Base-by-base conservation (phyloP, 1,140 invertebrate genomes). In the Batillaria attramentaria region DNA sequence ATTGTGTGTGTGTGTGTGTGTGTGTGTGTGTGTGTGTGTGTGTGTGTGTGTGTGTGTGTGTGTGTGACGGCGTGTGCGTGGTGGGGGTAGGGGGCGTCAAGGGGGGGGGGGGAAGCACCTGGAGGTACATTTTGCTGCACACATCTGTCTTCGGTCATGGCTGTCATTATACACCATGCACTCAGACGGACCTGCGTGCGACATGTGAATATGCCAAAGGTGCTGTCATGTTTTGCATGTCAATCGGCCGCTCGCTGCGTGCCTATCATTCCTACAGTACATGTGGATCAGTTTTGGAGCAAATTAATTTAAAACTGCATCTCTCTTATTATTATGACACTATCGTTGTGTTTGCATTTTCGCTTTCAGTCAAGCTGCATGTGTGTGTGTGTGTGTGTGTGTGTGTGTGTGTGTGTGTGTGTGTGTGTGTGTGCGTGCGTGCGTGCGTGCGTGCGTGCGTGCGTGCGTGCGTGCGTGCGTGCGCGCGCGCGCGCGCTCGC, bases 351-450 rank as follows among this genome's bases (percentile, higher is more conserved):
- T 62, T 28, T 62, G 13, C 31, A 18, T 28, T 8, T 28, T n/a
- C 8, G 20, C 57, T 62, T 5, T 62, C 57, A n/a, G 13, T 62
- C 57, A n/a, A 6, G 20, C 57, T 62, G 13, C 31, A 18, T 62
- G 13, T 62, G 20, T 62, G 13, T 62, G 20, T 62, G 13, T 62
- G 20, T 62, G 20, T 62, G 13, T 62, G 20, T 62, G 24, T 37
- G 35, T n/a, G 20, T 37, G 33, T 20, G 31, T 70, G 68, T 42
- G n/a, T 70, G 68, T 70, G 39, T 70, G 68, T 70, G 68, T 18
- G 68, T 42, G 68, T 20, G 68, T 20, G 68, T 20, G 18, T 24
- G 37, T 10, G n/a, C 37, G 37, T 18, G 68, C 10, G 41, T 70
- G 39, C 18, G 68, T 69, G 39, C 24, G 39, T 24, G 68, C 37